Evolutionary conservation across 2,888 invertebrate species (phyloP).

Genomic region (Dexiosoma caninum): DNA sequence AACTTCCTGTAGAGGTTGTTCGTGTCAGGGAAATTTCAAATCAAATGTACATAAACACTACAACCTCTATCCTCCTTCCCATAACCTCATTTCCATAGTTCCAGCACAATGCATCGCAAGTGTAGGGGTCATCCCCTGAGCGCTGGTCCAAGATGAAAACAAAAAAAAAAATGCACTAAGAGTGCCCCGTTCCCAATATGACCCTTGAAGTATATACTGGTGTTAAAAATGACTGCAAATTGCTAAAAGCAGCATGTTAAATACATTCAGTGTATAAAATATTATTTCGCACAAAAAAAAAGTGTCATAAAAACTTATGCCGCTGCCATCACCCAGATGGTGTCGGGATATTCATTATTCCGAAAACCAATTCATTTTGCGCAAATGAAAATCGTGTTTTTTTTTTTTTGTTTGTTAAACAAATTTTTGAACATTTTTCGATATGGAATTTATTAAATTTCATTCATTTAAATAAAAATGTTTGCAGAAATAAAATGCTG

Average conservation of each 20-base stretch:
- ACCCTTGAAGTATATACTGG: not conserved
- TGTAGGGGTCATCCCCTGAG: no score
- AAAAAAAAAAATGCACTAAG: no score
- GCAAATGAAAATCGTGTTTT: slow-evolving; percentile 11
- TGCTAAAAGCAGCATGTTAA: not conserved
- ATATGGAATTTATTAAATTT: slow-evolving; percentile 36
- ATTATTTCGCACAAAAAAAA: not conserved
- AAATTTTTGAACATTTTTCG: slow-evolving; percentile 29
- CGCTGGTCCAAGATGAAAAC: no score
- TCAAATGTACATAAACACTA: no score
- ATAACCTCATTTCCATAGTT: no score
- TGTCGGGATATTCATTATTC: slow-evolving; percentile 11
- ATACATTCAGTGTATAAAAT: no score
- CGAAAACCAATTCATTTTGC: slow-evolving; percentile 16
- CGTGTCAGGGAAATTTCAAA: no score
- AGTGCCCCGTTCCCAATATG: not conserved
- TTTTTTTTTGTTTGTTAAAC: slow-evolving; percentile 16
- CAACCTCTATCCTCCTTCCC: no score
- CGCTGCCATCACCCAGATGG: slow-evolving; percentile 28
- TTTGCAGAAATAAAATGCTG: not conserved
- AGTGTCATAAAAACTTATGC: slow-evolving; percentile 51
- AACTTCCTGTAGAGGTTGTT: no score
- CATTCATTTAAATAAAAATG: not conserved
- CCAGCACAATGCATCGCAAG: no score
- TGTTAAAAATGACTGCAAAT: not conserved